Conservation (phyloP, 2,113 vertebrate genomes). For the Uria lomvia region DNA sequence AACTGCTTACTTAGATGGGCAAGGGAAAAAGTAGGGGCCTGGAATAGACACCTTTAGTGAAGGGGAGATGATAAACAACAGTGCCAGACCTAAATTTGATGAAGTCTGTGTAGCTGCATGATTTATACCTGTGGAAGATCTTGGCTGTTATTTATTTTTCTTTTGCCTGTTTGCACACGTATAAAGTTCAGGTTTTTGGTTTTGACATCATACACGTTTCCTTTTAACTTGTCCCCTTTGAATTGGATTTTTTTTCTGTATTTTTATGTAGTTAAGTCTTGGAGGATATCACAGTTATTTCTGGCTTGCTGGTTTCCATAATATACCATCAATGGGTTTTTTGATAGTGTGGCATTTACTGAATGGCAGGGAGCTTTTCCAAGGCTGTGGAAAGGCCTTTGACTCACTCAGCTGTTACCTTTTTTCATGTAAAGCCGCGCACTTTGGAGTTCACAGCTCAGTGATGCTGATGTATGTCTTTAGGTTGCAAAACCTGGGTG, state of each 20-base stretch:
- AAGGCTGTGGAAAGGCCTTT: not conserved
- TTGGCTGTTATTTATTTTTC: not conserved
- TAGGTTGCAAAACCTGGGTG: not conserved
- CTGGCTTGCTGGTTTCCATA: not conserved
- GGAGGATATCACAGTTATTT: not conserved
- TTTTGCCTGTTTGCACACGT: not conserved
- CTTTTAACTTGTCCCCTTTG: not conserved
- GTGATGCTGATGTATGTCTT: not conserved
- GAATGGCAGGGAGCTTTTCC: not conserved
- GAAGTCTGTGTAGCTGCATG: fast-evolving
- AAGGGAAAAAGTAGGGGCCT: not conserved
- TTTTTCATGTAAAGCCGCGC: not conserved
- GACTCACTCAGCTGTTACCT: not conserved
- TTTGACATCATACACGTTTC: not conserved
- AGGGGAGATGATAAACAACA: not conserved
- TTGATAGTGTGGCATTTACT: not conserved
- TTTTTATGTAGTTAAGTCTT: not conserved
- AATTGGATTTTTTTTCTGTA: not conserved
- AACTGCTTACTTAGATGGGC: not conserved
- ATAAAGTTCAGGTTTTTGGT: not conserved
- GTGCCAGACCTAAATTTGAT: not conserved
- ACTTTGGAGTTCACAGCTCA: not conserved
- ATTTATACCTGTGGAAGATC: not conserved
- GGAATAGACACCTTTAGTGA: not conserved
- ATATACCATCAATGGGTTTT: not conserved